Evolutionary conservation across 1,140 invertebrate species (phyloP), one percentile per base, ranked within the genome.

Genomic region (Mesaphorura yosii): DNA sequence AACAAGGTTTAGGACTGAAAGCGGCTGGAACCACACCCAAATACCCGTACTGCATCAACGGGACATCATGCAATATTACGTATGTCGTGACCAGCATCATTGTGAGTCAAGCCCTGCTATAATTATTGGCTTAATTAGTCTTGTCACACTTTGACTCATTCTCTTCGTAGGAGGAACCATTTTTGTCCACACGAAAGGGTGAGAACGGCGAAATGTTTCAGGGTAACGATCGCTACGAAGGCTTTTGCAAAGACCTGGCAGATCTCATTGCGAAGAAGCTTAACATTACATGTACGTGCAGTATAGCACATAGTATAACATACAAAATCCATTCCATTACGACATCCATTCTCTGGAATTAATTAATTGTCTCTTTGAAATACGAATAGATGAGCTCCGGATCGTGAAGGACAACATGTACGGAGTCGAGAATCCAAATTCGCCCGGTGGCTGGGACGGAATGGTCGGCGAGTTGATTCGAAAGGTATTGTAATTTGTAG

Each of bases 241-340:
- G 93, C 22, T 96, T 93, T 67, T 92, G 87, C 69, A 91, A 94
- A 65, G 92, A 96, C 68, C 75, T 96, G 6, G 80, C 87, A 1
- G 85, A 90, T 63, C 70, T 87, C 19, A 81, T 92, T 53, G 73
- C 87, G 1, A 81, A 81, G 58, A 78, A 80, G 65, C 72, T 93
- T n/a, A 83, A 81, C 46, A 91, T 95, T 58, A 82, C 82, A 68
- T 89, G 86, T 89, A 75, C 79, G 82, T 78, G 10, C 38, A 37
- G 17, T 12, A 12, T 12, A 37, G 34, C 12, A 37, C 12, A 37
- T 37, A 17, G n/a, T n/a, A n/a, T n/a, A n/a, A n/a, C n/a, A n/a
- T n/a, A n/a, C n/a, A 20, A 17, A 37, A 47, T 19, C 45, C 41
- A 25, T 49, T 27, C 26, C 31, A 12, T 12, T 31, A 34, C 10